These are phyloP conservation scores for Acanthochromis polyacanthus DNA, from an alignment of 2,113 vertebrate genomes.

Conservation along the genomic window DNA sequence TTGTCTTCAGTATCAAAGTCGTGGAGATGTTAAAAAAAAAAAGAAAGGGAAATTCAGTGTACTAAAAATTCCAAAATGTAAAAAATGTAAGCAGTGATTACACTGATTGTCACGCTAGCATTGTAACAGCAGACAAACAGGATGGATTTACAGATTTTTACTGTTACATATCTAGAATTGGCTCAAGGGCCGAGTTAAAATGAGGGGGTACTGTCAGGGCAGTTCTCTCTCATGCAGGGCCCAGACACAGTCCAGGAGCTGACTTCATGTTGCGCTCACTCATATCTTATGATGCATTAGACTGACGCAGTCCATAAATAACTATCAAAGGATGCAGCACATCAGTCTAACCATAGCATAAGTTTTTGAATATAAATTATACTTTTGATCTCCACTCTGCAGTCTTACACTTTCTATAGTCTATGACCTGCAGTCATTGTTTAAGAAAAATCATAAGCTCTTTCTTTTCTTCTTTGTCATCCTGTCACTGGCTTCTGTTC, in stretches of 20 bases:
- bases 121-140: too few relatives aligned
- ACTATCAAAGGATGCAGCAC: not conserved
- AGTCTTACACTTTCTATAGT: too few relatives aligned
- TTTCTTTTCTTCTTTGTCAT: conserved; percentile 18
- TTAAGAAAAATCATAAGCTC: not conserved
- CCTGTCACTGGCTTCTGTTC: conserved; percentile 22
- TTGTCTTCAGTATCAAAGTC: too few relatives aligned
- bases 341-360: not conserved
- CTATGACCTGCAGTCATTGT: not conserved
- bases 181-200: too few relatives aligned
- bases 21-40: too few relatives aligned
- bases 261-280: not conserved
- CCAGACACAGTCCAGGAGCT: not conserved
- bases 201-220: too few relatives aligned
- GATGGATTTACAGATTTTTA: too few relatives aligned
- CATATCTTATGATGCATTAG: not conserved
- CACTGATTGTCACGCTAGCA: too few relatives aligned
- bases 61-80: too few relatives aligned
- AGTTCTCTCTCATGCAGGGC: not conserved
- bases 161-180: too few relatives aligned
- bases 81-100: too few relatives aligned
- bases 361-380: not conserved
- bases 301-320: not conserved
- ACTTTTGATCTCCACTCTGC: not conserved
- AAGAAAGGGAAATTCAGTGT: too few relatives aligned